Base-by-base conservation (phyloP, 1,140 invertebrate genomes). In the Mycetomoellerius zeteki region DNA sequence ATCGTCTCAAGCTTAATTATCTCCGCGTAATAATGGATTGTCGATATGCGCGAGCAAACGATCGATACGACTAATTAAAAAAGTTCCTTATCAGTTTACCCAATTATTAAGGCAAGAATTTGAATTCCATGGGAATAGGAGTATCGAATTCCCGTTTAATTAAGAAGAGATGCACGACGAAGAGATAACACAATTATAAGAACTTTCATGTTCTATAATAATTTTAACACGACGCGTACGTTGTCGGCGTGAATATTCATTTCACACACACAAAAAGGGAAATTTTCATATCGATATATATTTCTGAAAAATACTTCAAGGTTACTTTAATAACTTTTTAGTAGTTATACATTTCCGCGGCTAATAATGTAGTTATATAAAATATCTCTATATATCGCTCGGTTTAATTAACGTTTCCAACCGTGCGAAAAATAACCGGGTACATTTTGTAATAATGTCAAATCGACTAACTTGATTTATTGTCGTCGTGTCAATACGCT, bases 51-150 rank as follows among this genome's bases (percentile, higher is more conserved):
- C 69, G 80, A 82, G 67, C 54, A 60, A 73, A 50, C 80, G 80
- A 84, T 84, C 69, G 80, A 84, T 84, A 62, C 54, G 80, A 27
- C 69, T 84, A 84, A 84, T 84, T 84, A 84, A 84, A 84, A 84
- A 84, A 84, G 80, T 84, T 84, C 60, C 69, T 75, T 84, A 84
- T 75, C 69, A 37, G 80, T 73, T 60, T 73, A 73, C 37, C 14
- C 69, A 54, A 43, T 84, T 84, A 75, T 84, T 84, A 84, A 73
- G 30, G 54, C 30, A 21, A 73, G 37, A 37, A 75, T 82, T 60
- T 65, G 67, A 60, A 19, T n/a, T 69, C 33, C 19, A 19, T 37
- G n/a, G n/a, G 19, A 73, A 30, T 12, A 58, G 37, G 19, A 60
- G 67, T 60, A 82, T 82, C 27, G 33, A 30, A 82, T 73, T 72